Evolutionary conservation across 2,888 invertebrate genomes (phyloP).

Genomic region (Lycia hirtaria): DNA sequence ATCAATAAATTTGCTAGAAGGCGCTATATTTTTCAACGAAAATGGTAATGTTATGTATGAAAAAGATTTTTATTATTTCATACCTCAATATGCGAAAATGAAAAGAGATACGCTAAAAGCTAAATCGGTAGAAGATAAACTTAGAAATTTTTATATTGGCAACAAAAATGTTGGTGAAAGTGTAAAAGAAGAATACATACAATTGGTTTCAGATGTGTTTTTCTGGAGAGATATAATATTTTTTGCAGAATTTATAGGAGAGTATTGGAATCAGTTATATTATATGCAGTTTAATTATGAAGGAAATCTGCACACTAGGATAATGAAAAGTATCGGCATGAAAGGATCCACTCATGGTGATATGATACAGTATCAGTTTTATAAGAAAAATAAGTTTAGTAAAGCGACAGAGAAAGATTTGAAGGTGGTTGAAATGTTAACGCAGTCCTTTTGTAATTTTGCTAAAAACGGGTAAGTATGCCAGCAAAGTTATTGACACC

Average conservation of each 20-base stretch:
- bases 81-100: constrained; percentile 58
- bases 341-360: constrained; percentile 73
- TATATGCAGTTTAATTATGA: constrained; percentile 62
- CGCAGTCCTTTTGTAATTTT: constrained; percentile 69
- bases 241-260: constrained; percentile 55
- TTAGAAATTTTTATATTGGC: constrained; percentile 63
- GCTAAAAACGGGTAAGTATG: constrained; percentile 70
- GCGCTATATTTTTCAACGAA: constrained; percentile 60
- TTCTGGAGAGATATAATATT: constrained; percentile 60
- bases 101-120: constrained; percentile 45
- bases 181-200: constrained; percentile 53
- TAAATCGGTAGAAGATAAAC: constrained; percentile 11
- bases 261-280: constrained; percentile 51
- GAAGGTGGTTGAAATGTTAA: constrained; percentile 58
- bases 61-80: constrained; percentile 58
- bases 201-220: constrained; percentile 61
- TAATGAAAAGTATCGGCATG: constrained; percentile 61
- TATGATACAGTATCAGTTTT: constrained; percentile 70
- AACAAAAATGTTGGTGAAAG: constrained; percentile 45
- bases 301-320: constrained; percentile 67
- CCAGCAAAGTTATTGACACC: too few species aligned
- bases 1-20: constrained; percentile 64
- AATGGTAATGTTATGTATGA: constrained; percentile 58
- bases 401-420: constrained; percentile 53
- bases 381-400: constrained; percentile 60